Percentiles rank a stretch among this genome's conserved stretches.
phyloP scores from a whole-genome alignment of 2,113 vertebrate genomes.

The Pan troglodytes region DNA sequence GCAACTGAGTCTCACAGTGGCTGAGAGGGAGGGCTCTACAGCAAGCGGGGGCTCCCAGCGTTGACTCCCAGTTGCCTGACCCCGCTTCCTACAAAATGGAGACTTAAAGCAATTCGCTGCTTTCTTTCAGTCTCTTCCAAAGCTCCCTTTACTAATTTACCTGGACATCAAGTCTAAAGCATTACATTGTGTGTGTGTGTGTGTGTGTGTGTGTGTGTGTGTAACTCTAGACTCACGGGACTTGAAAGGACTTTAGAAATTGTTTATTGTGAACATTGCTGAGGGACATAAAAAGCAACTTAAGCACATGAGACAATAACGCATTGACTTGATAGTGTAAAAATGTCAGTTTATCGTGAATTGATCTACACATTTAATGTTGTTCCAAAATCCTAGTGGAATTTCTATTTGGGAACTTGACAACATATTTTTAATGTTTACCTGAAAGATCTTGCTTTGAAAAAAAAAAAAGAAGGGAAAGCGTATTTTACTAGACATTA shows the following conservation, averaged over 20 bases:
- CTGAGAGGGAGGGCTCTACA: not conserved
- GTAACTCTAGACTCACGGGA: not conserved
- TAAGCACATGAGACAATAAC: not conserved
- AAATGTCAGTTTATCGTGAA: not conserved
- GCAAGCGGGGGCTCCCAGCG: not conserved
- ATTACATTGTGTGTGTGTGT: too few relatives aligned
- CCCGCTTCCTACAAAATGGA: rapidly evolving
- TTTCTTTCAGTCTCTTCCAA: not conserved
- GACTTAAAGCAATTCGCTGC: too few relatives aligned
- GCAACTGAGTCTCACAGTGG: not conserved
- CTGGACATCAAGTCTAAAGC: not conserved
- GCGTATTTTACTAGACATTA: not conserved
- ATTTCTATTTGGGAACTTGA: not conserved
- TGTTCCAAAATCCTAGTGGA: not conserved
- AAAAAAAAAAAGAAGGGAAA: not conserved
- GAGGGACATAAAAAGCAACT: not conserved
- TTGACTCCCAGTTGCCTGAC: rapidly evolving
- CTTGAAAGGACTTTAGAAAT: not conserved
- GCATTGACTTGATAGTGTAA: not conserved
- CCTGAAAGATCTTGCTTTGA: not conserved
- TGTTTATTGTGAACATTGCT: not conserved
- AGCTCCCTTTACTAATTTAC: not conserved
- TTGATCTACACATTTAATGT: not conserved
- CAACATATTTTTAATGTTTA: not conserved
- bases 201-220: not conserved